These are phyloP conservation scores for Micrasema minimum DNA, from an alignment of 1,140 invertebrate genomes.

Conservation along the genomic window DNA sequence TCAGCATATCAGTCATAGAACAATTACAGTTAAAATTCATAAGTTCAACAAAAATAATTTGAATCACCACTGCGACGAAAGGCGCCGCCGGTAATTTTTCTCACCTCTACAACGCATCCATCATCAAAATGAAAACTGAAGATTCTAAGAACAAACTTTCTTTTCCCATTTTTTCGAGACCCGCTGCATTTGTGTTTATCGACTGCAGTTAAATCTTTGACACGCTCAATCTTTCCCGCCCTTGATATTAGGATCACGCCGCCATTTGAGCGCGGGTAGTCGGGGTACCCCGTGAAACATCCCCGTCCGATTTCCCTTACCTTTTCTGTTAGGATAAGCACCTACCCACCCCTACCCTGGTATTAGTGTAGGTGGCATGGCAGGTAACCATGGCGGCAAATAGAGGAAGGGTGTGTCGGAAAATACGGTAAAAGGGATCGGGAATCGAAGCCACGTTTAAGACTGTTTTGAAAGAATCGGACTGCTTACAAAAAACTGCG, in stretches of 20 bases:
- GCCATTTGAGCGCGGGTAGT: slow-evolving; percentile 7
- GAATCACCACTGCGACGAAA: neutral
- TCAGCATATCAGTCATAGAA: too few species aligned
- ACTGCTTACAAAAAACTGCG: neutral
- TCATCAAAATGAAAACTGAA: neutral
- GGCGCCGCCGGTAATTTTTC: too few species aligned
- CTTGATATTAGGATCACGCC: slow-evolving; percentile 13
- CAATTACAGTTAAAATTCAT: neutral
- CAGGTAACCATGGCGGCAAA: slow-evolving; percentile 30
- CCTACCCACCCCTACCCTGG: neutral
- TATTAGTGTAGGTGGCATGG: neutral
- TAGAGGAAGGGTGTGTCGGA: neutral
- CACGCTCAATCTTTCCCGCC: slow-evolving; percentile 12
- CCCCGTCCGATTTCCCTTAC: slow-evolving; percentile 19
- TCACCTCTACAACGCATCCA: neutral
- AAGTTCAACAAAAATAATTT: neutral
- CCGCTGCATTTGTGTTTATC: neutral
- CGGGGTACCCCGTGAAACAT: slow-evolving; percentile 6
- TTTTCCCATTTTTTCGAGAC: neutral
- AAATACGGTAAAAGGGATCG: neutral
- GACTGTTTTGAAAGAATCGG: neutral
- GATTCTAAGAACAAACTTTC: neutral
- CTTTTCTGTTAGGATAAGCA: slow-evolving; percentile 4
- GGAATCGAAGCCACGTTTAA: neutral
- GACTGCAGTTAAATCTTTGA: slow-evolving; percentile 22